A percentile compares a stretch with the other conserved stretches of the same genome.
Conservation (phyloP, 2,888 invertebrate genomes). For the Tanytarsus gracilentus region DNA sequence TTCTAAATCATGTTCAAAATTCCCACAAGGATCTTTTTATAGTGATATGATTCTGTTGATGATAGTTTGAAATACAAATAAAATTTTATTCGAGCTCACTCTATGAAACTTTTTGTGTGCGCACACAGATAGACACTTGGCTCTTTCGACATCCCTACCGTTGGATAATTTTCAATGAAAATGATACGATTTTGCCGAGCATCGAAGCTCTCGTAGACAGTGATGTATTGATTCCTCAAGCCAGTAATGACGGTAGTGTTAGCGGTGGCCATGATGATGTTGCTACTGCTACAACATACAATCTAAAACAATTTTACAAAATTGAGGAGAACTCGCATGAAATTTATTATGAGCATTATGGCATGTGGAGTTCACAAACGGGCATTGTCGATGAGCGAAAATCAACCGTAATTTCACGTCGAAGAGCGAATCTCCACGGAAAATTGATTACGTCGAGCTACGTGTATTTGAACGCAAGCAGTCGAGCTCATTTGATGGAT, state of each 20-base stretch:
- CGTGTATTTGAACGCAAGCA: not conserved
- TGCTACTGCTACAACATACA: too few species aligned
- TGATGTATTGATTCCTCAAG: conserved; percentile 4
- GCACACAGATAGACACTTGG: not conserved
- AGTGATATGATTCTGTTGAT: too few species aligned
- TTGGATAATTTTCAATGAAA: conserved; percentile 13
- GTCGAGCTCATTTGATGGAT: not conserved
- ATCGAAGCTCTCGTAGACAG: conserved; percentile 13
- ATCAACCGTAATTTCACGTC: conserved; percentile 4
- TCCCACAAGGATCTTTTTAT: too few species aligned
- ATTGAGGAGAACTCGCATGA: not conserved
- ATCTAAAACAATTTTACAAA: conserved; percentile 23
- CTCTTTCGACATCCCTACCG: conserved; percentile 11
- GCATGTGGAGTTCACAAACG: not conserved
- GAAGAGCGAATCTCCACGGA: not conserved
- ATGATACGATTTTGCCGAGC: not conserved
- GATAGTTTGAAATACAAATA: too few species aligned
- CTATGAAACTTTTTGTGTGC: too few species aligned
- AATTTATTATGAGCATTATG: conserved; percentile 22
- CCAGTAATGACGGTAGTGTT: not conserved
- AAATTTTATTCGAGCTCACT: too few species aligned
- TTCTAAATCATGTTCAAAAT: too few species aligned
- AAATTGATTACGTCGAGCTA: conserved; percentile 16
- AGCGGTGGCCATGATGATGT: too few species aligned
- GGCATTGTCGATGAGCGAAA: conserved; percentile 13